Evolutionary conservation across 2,888 invertebrate genomes (phyloP), one percentile per base, ranked within the genome.

Genomic region (Boloria selene): DNA sequence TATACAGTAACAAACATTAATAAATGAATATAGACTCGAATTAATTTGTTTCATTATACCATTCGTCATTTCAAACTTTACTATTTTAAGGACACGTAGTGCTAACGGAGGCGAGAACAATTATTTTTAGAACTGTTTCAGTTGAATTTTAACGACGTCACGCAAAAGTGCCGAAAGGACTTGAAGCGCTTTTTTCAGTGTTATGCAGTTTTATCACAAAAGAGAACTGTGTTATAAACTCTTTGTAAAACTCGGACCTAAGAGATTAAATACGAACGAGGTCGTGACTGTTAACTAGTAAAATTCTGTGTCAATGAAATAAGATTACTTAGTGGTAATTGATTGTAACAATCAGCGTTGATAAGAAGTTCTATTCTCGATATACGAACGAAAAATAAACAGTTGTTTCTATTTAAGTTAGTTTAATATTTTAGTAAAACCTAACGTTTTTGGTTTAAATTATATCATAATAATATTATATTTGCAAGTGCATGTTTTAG

Each of bases 281-380:
- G 58, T 52, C 45, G 52, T 31, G 45, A 52, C 17, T 22, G 13
- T 56, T 47, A 45, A 18, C 45, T 64, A 31, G 56, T 56, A 4
- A 17, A 44, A 22, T 42, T 17, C 18, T 47, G 31, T 56, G 16
- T 61, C 22, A 16, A 7, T 18, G 3, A 13, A 31, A 38, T 14
- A 51, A 26, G 22, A 56, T 44, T 10, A 16, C 42, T 22, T 64
- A 14, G 4, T 16, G 18, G 18, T 22, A 5, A 68, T 52, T 65
- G 64, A 63, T 22, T 22, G 22, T 22, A 68, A 68, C 68, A 68
- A 71, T 70, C 64, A 61, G 68, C 64, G 68, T 61, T 56, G 56
- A 68, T 65, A 66, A 70, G 18, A 65, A 51, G 65, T 44, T 64
- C 26, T 47, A 49, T 44, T 18, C 13, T 22, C 14, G 31, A 54